phyloP scores from a whole-genome alignment of 2,888 invertebrate species.

The Cheiracanthium punctorium region DNA sequence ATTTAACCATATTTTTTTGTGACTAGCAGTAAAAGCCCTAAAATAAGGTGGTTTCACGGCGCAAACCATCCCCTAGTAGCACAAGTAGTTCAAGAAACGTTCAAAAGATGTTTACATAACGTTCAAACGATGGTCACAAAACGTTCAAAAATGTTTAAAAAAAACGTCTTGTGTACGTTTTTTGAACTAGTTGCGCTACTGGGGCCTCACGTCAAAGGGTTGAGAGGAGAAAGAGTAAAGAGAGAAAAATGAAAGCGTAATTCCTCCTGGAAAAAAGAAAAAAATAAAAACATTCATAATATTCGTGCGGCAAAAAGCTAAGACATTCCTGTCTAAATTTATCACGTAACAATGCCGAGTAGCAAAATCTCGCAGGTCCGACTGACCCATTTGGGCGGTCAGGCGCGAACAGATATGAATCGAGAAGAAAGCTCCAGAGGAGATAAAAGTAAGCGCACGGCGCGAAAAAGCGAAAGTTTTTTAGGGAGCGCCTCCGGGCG shows the following conservation, averaged over 20 bases:
- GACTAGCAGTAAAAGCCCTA: too few species aligned
- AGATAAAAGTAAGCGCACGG: background rate
- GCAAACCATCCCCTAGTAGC: too few species aligned
- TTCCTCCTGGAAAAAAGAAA: background rate
- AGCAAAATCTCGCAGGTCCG: background rate
- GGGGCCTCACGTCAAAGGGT: too few species aligned
- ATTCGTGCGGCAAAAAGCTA: background rate
- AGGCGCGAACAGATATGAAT: background rate
- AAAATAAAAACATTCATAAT: background rate
- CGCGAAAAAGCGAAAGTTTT: background rate
- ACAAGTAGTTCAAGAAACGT: too few species aligned
- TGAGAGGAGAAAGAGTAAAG: too few species aligned
- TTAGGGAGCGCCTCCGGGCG: background rate
- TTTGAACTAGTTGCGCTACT: too few species aligned
- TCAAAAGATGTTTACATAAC: too few species aligned
- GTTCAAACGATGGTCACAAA: too few species aligned
- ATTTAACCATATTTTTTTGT: too few species aligned
- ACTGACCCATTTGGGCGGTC: background rate
- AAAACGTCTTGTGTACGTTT: too few species aligned
- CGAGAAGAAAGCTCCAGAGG: background rate
- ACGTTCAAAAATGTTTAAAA: too few species aligned
- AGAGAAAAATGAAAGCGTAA: background rate
- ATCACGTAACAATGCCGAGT: background rate
- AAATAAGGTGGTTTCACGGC: too few species aligned
- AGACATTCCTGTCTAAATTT: conserved; percentile 46